Base-by-base conservation (phyloP, 2,797 vertebrate species). In the Malurus splendens region DNA sequence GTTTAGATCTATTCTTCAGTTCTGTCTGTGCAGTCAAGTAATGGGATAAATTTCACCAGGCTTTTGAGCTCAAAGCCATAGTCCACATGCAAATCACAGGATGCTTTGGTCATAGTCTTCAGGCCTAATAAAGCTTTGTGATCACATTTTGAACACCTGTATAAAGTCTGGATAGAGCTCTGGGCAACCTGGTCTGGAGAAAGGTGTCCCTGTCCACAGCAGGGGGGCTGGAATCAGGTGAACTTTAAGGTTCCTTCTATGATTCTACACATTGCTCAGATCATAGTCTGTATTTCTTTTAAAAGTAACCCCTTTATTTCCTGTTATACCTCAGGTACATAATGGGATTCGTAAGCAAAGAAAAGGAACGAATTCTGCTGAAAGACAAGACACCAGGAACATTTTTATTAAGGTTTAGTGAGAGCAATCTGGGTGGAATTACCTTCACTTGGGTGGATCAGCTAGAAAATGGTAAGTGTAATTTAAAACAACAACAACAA, bases 331-430 rank as follows among this genome's bases (percentile, higher is more conserved):
- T 76, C 94, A 99, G 99, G 93, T 98, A 98, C 41, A 89, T 99
- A 86, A 99, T 99, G 99, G 99, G 99, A 71, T 99, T 99, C 86
- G 98, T 99, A 81, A 99, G 98, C 93, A 99, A 99, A 96, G 99
- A 99, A 94, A 99, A 97, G 95, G 99, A 99, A 92, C 97, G 98
- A 2, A 95, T 97, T 66, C 96, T 99, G 95, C 97, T 99, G 67
- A 99, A 98, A 95, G 98, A 98, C 95, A 98, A 98, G 95, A 98
- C 97, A 77, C 97, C 98, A 0, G 99, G 99, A 28, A 99, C 99
- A 3, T 99, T 99, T 96, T 97, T 99, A 52, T 70, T 99, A 75
- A 96, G 99, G 90, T 99, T 99, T 95, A 99, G 99, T 45, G 99
- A 99, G 97, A 99, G 99, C 81, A 98, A 99, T 94, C 97, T 99